phyloP scores from a whole-genome alignment of 92 coral and sea anemone genomes.

The Phenganax marumi region DNA sequence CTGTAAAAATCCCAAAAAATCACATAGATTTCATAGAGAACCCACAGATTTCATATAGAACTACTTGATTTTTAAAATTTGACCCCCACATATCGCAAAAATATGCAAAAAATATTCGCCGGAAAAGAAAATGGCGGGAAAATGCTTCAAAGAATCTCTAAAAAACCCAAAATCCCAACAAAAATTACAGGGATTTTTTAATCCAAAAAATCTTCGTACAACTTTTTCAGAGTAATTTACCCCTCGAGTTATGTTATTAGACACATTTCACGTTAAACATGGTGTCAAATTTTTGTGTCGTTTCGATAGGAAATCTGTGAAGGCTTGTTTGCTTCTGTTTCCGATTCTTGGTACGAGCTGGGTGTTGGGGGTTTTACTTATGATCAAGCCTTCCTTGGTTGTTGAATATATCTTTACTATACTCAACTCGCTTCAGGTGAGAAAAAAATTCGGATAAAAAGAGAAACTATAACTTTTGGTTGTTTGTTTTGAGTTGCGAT shows the following conservation, averaged over 20 bases:
- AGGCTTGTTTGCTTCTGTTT: constrained; percentile 71
- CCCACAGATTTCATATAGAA: no score
- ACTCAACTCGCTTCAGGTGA: constrained; percentile 78
- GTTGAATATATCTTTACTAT: constrained; percentile 78
- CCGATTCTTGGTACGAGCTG: constrained; percentile 89
- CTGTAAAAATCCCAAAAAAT: no score
- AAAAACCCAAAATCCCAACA: no score
- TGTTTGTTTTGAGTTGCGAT: background rate
- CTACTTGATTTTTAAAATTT: no score
- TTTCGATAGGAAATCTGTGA: constrained; percentile 68
- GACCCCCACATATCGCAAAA: no score
- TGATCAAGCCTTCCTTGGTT: constrained; percentile 61
- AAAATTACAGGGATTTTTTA: no score
- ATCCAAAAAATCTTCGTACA: no score
- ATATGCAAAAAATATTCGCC: no score
- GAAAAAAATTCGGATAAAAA: background rate
- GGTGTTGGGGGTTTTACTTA: constrained; percentile 74
- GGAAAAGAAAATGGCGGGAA: no score
- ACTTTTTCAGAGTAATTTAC: no score
- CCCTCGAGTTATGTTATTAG: background rate
- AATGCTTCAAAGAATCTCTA: no score
- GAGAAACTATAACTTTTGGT: background rate
- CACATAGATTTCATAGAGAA: no score
- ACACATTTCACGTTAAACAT: background rate
- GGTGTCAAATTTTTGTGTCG: background rate